These are phyloP conservation scores for Drosophila flavopinicola DNA, from an alignment of 2,888 invertebrate species.

Conservation along the genomic window DNA sequence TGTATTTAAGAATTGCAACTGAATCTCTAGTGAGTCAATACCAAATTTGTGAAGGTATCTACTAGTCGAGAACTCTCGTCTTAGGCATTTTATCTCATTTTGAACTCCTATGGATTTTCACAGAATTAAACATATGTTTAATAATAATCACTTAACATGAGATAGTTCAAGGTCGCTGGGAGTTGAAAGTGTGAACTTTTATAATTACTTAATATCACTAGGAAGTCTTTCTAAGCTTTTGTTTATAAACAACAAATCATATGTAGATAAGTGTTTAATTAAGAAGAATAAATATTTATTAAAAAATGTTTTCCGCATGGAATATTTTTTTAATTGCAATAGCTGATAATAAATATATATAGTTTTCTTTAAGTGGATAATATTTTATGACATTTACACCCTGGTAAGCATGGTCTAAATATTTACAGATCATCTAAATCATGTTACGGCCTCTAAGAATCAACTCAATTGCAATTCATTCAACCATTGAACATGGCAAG, in stretches of 20 bases:
- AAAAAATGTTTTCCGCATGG: background rate
- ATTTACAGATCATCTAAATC: background rate
- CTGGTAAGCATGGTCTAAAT: background rate
- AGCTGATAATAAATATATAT: too few relatives aligned
- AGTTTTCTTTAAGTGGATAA: too few relatives aligned
- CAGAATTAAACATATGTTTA: background rate
- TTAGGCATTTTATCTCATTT: background rate
- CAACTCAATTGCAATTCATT: background rate
- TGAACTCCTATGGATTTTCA: background rate
- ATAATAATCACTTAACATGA: background rate
- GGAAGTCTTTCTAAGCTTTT: background rate
- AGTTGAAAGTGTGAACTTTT: background rate
- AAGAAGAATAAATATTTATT: background rate
- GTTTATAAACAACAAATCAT: background rate
- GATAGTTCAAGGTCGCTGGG: background rate
- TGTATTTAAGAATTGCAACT: too few relatives aligned
- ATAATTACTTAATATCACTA: slow-evolving; percentile 3
- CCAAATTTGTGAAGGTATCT: too few relatives aligned
- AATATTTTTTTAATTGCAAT: too few relatives aligned
- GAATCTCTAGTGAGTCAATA: too few relatives aligned
- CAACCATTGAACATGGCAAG: background rate
- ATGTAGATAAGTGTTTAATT: background rate
- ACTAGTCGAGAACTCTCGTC: background rate
- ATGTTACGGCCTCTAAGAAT: background rate
- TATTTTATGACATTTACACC: too few relatives aligned